Evolutionary conservation across 2,113 vertebrate genomes (phyloP).

Genomic region (Notothenia rossii): DNA sequence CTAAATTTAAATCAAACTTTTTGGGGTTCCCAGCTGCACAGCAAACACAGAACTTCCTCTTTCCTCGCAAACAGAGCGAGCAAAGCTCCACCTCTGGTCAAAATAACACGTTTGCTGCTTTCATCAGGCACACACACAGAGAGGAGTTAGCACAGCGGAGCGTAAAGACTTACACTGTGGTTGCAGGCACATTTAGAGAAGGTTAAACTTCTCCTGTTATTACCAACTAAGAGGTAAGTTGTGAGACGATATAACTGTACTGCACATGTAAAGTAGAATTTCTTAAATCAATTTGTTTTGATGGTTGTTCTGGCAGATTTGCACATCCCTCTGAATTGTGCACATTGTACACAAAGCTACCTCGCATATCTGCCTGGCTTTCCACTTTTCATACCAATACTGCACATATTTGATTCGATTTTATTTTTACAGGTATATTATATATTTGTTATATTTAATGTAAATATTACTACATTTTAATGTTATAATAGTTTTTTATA

Average conservation of each 20-base stretch:
- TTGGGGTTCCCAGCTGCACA: slow-evolving; percentile 25
- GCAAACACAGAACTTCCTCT: slow-evolving; percentile 46
- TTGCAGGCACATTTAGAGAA: neutral
- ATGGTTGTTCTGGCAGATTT: neutral
- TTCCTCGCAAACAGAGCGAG: slow-evolving; percentile 32
- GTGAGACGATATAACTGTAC: neutral
- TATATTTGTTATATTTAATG: no score
- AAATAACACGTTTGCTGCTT: slow-evolving; percentile 6
- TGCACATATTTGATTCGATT: no score
- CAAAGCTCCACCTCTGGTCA: neutral
- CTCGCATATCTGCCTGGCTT: no score
- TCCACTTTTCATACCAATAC: no score
- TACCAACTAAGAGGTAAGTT: slow-evolving; percentile 31
- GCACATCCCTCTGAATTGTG: no score
- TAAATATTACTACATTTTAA: no score
- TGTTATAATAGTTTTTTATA: no score
- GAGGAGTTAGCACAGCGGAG: neutral
- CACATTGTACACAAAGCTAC: no score
- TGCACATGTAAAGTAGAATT: neutral
- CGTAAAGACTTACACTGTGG: neutral
- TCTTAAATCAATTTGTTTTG: neutral
- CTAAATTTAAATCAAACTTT: slow-evolving; percentile 3
- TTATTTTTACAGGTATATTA: no score
- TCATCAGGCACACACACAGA: slow-evolving; percentile 12
- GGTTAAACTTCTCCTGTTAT: neutral